Base-by-base conservation (phyloP, 2,888 invertebrate species). In the Drosophila yooni region DNA sequence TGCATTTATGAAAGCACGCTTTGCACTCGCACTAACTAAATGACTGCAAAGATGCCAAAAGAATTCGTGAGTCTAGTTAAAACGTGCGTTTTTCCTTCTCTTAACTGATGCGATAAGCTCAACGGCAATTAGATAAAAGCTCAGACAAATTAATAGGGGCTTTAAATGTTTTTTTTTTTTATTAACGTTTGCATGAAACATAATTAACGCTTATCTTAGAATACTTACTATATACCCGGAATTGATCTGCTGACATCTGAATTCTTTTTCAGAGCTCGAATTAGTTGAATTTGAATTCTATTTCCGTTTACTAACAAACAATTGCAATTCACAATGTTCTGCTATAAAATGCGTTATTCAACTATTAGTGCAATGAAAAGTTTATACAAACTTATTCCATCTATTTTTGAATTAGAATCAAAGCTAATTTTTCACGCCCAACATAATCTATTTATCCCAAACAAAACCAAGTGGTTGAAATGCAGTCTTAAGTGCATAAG, bases 401-500 rank as follows among this genome's bases (percentile, higher is more conserved):
- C 7, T 7, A 38, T 8, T 15, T 46, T 6, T 8, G 1, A 7
- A 8, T 46, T 46, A 4, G 7, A 15, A 3, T 21, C 21, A 21
- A 8, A 25, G 4, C 1, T 21, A 21, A 4, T 8, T 46, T 46
- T 46, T 25, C 21, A 46, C 46, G 46, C 46, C 15, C 1, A 46
- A 15, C 21, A 4, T 46, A 25, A 46, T 46, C 15, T 25, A 46
- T 21, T 46, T 25, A 46, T 46, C 21, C 21, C 15, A 7, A 43
- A 43, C 4, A 40, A 40, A 40, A 1, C 40, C 4, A 10, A n/a
- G 3, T 40, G 40, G 40, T 3, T 13, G 7, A 21, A 46, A 21
- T 13, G 2, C 21, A 13, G 40, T 61, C 57, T 61, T 11, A 68
- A 79, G 80, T 78, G 78, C 64, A 79, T 68, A 15, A 27, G 50